Conservation (phyloP, 2,888 invertebrate genomes). For the Euzetes globulus region DNA sequence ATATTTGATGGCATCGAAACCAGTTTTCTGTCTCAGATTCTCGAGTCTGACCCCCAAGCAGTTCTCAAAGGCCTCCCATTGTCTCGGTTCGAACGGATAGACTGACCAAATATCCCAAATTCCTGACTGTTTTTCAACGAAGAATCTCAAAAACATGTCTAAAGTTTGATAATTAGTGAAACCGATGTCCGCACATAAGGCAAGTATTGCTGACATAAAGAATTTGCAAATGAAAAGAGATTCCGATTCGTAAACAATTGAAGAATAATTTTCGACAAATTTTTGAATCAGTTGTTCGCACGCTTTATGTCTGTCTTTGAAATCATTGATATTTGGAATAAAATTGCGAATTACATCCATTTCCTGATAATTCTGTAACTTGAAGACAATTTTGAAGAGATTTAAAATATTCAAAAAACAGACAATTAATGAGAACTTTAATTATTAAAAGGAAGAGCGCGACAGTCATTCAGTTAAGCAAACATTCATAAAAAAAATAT, state of each 20-base stretch:
- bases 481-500: too few relatives aligned
- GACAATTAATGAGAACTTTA: too few relatives aligned
- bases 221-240: conserved; percentile 3
- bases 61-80: neutral
- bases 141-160: neutral
- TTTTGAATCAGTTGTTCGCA: neutral
- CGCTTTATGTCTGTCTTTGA: neutral
- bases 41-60: neutral
- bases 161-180: neutral
- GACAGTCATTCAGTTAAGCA: too few relatives aligned
- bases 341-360: conserved; percentile 19
- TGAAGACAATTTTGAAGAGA: too few relatives aligned
- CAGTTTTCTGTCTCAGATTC: neutral
- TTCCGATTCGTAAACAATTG: neutral
- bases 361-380: neutral
- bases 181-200: conserved; percentile 6
- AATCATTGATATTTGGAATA: neutral
- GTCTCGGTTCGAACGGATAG: neutral
- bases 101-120: conserved; percentile 27
- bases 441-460: too few relatives aligned
- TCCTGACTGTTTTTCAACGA: neutral
- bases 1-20: conserved; percentile 1
- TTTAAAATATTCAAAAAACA: too few relatives aligned
- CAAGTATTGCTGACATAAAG: conserved; percentile 17
- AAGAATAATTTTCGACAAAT: neutral